Percentiles rank a stretch among this genome's conserved stretches.
These are phyloP conservation scores for Leptopilina drosophilae DNA, from an alignment of 2,888 invertebrate genomes.

Conservation along the genomic window DNA sequence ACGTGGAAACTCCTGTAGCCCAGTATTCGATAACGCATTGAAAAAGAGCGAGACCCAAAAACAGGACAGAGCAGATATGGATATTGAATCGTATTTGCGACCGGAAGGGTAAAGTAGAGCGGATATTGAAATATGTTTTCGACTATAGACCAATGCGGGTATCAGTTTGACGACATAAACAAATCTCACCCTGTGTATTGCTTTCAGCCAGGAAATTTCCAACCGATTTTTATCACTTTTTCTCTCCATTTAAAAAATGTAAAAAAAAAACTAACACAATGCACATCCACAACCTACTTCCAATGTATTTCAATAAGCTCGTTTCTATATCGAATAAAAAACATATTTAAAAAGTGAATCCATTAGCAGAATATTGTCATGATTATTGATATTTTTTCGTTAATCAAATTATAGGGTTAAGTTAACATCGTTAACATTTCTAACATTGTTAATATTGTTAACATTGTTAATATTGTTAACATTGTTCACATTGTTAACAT, in stretches of 20 bases:
- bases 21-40: conserved; percentile 38
- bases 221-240: conserved; percentile 37
- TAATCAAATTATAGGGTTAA: background rate
- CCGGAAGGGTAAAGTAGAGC: conserved; percentile 63
- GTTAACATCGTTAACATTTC: no score
- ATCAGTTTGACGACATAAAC: conserved; percentile 54
- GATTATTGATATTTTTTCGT: background rate
- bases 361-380: background rate
- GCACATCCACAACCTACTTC: conserved; percentile 24
- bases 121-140: conserved; percentile 71
- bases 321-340: background rate
- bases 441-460: background rate
- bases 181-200: conserved; percentile 50
- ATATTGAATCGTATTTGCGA: conserved; percentile 66
- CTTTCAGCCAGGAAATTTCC: conserved; percentile 32
- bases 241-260: conserved; percentile 31
- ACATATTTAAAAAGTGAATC: background rate
- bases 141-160: conserved; percentile 55
- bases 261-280: conserved; percentile 22
- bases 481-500: background rate
- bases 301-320: conserved; percentile 20
- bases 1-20: conserved; percentile 17
- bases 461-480: background rate
- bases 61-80: conserved; percentile 64
- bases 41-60: conserved; percentile 52